Conservation (phyloP, 2,797 vertebrate genomes). For the Characodon lateralis region DNA sequence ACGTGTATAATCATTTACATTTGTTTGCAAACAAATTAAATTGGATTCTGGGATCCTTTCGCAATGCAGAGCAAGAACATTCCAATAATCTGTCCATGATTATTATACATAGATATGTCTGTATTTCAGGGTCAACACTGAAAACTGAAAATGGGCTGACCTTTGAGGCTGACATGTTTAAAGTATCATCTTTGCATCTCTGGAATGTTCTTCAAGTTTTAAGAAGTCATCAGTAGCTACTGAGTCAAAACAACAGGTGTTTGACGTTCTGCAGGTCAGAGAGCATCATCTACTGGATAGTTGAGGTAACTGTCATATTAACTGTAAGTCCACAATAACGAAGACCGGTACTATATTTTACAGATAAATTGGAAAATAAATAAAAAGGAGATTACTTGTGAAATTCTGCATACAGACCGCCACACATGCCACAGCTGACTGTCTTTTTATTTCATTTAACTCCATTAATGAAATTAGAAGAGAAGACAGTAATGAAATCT, state of each 20-base stretch:
- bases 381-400: not conserved
- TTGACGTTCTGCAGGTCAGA: not conserved
- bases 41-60: too few species aligned
- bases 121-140: not conserved
- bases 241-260: conserved; percentile 8
- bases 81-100: too few species aligned
- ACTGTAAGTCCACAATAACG: not conserved
- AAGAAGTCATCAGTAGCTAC: not conserved
- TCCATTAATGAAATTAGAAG: conserved; percentile 8
- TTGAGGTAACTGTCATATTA: conserved; percentile 4
- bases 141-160: not conserved
- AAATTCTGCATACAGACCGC: not conserved
- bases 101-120: not conserved
- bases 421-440: not conserved
- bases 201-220: not conserved
- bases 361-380: not conserved
- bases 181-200: not conserved
- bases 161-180: not conserved
- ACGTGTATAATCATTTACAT: too few species aligned
- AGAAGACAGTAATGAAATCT: conserved; percentile 6
- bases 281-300: conserved; percentile 13
- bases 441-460: not conserved
- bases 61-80: too few species aligned
- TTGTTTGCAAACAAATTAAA: too few species aligned
- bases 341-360: not conserved